Conservation (phyloP, 2,888 invertebrate genomes). For the Stenurella melanura region DNA sequence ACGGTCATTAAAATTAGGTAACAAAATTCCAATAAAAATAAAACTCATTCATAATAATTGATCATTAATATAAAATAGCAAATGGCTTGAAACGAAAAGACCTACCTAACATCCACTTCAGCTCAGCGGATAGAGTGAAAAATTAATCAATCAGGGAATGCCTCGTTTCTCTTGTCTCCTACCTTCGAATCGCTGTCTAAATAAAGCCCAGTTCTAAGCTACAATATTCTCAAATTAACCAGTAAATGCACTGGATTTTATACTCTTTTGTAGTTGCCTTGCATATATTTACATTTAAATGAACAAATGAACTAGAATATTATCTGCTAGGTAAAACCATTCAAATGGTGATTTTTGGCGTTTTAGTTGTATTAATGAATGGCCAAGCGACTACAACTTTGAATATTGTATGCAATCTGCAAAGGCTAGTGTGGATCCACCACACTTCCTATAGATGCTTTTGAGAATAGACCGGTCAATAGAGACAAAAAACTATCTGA, state of each 20-base stretch:
- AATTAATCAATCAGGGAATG: background rate
- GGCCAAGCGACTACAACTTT: too few relatives aligned
- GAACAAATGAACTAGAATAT: too few relatives aligned
- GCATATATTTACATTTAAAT: too few relatives aligned
- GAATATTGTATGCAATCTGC: too few relatives aligned
- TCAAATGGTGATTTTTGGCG: too few relatives aligned
- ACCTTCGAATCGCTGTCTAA: background rate
- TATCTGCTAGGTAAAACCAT: too few relatives aligned
- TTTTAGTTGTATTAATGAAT: too few relatives aligned
- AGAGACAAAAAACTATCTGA: too few relatives aligned
- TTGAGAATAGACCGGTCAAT: too few relatives aligned
- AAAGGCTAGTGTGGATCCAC: too few relatives aligned
- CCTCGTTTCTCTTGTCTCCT: slow-evolving; percentile 1
- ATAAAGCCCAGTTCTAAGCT: background rate
- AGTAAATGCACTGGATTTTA: background rate
- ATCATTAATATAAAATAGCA: slow-evolving; percentile 2
- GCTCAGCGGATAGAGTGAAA: background rate
- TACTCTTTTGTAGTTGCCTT: background rate
- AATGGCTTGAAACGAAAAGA: background rate
- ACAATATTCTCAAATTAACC: background rate
- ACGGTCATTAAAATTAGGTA: background rate
- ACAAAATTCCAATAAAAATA: background rate
- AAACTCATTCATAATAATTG: background rate
- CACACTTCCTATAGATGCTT: too few relatives aligned
- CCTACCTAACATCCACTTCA: background rate